Percentiles rank a stretch among this genome's conserved stretches.
These are phyloP conservation scores for Alexandromys fortis DNA, from an alignment of 2,113 vertebrate species.

Conservation along the genomic window DNA sequence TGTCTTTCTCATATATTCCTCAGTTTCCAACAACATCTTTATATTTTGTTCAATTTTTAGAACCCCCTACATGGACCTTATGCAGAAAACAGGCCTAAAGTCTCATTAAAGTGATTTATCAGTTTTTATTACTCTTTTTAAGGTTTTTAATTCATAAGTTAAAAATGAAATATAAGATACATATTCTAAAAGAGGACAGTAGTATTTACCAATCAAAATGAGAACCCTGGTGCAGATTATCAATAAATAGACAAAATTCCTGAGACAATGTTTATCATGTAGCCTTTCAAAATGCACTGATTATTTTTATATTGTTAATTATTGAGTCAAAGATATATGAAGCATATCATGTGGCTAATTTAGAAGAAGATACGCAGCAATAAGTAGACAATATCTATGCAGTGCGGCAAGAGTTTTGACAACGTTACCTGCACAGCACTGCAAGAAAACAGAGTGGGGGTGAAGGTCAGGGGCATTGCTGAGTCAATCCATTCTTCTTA, in stretches of 20 bases:
- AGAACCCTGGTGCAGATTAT: neutral
- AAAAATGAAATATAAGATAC: neutral
- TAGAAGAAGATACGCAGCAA: neutral
- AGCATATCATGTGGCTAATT: neutral
- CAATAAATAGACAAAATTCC: neutral
- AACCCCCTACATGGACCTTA: accelerated
- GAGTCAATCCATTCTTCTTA: neutral
- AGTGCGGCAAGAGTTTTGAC: neutral
- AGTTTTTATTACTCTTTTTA: neutral
- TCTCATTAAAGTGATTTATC: neutral
- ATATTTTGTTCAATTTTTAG: neutral
- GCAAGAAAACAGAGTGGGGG: neutral
- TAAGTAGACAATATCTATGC: neutral
- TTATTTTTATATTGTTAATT: neutral
- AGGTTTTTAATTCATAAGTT: neutral
- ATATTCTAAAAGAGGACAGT: neutral
- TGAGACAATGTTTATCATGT: neutral
- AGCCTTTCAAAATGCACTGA: neutral
- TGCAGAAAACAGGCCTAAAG: neutral
- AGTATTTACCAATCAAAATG: neutral
- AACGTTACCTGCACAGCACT: neutral
- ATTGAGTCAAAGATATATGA: neutral
- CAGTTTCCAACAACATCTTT: neutral
- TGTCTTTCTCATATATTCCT: neutral
- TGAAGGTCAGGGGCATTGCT: neutral